These are phyloP conservation scores for Margarornis squamiger DNA, from an alignment of 2,797 vertebrate species.

Conservation along the genomic window DNA sequence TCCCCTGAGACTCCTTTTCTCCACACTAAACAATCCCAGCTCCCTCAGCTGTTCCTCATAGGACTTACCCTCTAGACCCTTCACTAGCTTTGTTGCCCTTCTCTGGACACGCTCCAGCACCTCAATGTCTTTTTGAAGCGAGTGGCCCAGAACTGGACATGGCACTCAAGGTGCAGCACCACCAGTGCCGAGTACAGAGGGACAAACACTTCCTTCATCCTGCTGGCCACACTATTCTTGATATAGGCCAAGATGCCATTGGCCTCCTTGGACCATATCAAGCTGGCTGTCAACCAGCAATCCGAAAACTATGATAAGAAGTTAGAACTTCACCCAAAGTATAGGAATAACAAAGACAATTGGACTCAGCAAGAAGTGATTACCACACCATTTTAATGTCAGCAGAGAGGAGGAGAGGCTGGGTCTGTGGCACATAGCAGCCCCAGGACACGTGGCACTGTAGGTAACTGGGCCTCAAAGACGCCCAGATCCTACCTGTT, in stretches of 20 bases:
- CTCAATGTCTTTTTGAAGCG: not conserved
- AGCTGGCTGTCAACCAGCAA: not conserved
- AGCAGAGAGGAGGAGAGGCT: not conserved
- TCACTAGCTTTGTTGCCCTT: not conserved
- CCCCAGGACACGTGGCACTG: not conserved
- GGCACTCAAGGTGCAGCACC: not conserved
- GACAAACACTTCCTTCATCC: not conserved
- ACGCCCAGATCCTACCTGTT: not conserved
- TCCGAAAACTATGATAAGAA: not conserved
- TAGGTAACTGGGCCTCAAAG: not conserved
- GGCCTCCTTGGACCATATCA: not conserved
- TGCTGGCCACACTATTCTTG: not conserved
- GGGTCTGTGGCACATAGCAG: not conserved
- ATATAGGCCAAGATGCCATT: not conserved
- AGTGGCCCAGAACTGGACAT: not conserved
- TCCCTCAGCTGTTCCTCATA: not conserved
- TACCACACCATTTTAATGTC: not conserved
- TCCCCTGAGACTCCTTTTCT: not conserved
- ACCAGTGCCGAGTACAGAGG: not conserved
- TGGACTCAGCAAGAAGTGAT: not conserved
- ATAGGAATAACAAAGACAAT: not conserved
- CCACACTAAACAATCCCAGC: not conserved
- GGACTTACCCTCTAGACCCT: not conserved
- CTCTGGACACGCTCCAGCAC: not conserved
- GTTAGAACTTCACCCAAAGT: not conserved